Conservation (phyloP, 64 coral and sea anemone species). For the Stichodactyla mertensii region DNA sequence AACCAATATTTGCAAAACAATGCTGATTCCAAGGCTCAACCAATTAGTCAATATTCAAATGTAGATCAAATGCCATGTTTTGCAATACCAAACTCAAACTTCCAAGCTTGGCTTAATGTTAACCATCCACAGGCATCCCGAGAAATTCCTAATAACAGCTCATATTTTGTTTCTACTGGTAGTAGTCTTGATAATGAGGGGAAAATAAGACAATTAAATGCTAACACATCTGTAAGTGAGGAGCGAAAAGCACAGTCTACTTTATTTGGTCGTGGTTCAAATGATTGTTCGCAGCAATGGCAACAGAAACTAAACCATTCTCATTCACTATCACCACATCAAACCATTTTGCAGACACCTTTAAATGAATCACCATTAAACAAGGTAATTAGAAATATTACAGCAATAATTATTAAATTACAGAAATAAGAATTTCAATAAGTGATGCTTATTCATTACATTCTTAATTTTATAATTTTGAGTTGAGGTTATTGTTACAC, state of each 20-base stretch:
- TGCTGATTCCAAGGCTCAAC: not conserved
- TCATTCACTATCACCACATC: not conserved
- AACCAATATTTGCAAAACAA: not conserved
- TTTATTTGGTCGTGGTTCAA: not conserved
- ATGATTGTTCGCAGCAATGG: not conserved
- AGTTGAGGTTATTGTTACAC: too few species aligned
- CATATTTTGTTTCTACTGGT: not conserved
- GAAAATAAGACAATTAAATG: not conserved
- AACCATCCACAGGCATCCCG: not conserved
- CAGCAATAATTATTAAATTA: not conserved
- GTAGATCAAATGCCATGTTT: not conserved
- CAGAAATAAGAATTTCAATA: too few species aligned
- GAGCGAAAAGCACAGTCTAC: not conserved
- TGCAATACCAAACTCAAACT: constrained; percentile 20
- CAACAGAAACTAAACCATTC: not conserved
- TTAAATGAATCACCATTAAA: not conserved
- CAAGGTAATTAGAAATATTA: not conserved
- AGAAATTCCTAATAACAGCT: not conserved
- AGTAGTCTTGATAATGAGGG: not conserved
- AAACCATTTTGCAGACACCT: not conserved
- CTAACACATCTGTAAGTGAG: not conserved
- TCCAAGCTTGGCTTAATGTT: constrained; percentile 17
- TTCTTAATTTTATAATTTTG: too few species aligned
- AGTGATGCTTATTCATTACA: too few species aligned
- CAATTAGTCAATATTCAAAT: not conserved